Percentiles rank a stretch among this genome's conserved stretches.
These are phyloP conservation scores for Periplaneta americana DNA, from an alignment of 1,140 invertebrate species.

Conservation along the genomic window DNA sequence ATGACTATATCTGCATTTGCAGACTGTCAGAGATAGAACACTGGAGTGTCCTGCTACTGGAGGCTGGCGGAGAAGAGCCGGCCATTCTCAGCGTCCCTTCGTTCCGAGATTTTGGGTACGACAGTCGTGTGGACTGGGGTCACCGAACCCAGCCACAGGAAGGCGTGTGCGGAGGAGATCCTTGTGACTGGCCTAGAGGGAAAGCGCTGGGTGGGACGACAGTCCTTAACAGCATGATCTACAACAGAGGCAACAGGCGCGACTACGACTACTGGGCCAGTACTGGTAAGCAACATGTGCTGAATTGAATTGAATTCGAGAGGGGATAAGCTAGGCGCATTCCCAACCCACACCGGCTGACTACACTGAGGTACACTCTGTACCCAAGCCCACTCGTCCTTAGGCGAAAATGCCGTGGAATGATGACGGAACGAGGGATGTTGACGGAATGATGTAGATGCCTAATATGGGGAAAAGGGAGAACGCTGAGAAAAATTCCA, in stretches of 20 bases:
- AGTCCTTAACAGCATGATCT: constrained; percentile 73
- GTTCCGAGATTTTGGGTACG: constrained; percentile 21
- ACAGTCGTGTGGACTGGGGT: constrained; percentile 37
- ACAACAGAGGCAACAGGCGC: constrained; percentile 67
- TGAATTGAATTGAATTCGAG: too few relatives aligned
- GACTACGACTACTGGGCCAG: constrained; percentile 69
- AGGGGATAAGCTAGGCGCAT: too few relatives aligned
- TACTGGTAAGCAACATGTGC: constrained; percentile 15
- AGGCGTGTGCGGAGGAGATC: constrained; percentile 35
- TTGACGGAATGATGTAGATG: too few relatives aligned
- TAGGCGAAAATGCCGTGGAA: too few relatives aligned
- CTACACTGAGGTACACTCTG: too few relatives aligned
- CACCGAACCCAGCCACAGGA: constrained; percentile 44
- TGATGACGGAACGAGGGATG: too few relatives aligned
- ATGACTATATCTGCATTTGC: too few relatives aligned
- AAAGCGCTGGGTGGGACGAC: constrained; percentile 51
- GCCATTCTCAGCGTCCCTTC: constrained; percentile 1
- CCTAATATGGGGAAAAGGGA: too few relatives aligned
- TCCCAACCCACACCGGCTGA: too few relatives aligned
- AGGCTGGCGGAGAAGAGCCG: constrained; percentile 34
- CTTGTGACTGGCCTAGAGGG: constrained; percentile 22
- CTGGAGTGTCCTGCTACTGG: constrained; percentile 36
- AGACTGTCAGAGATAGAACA: constrained; percentile 35
- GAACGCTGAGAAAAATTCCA: too few relatives aligned
- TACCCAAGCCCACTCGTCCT: too few relatives aligned